Evolutionary conservation across 2,888 invertebrate genomes (phyloP), one percentile per base, ranked within the genome.

Genomic region (Fragum whitleyi): DNA sequence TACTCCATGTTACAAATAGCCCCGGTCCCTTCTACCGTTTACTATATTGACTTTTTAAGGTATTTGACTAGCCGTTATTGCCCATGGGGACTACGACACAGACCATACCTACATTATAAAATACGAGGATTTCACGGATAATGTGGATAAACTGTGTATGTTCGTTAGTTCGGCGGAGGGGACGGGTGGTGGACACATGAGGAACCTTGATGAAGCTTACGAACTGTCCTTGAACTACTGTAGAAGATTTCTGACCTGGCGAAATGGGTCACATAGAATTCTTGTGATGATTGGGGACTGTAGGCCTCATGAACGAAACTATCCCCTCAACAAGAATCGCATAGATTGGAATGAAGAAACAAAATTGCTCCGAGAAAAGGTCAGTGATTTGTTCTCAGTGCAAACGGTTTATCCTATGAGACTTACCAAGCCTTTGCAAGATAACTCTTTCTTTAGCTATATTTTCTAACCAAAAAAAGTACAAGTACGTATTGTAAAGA

Each of bases 221-320:
- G 77, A 77, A 32, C 51, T 77, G 19, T 36, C 77, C 0, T n/a
- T 77, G 26, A 39, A 51, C 11, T 77, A 77, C 26, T 26, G 72
- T 16, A 67, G 77, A 0, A 23, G 26, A 16, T 57, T 42, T 14
- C 65, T 77, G 42, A 57, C 19, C 6, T 77, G 77, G 77, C 62
- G 77, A 39, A 19, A 23, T 2, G 26, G 39, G 2, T 51, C 67
- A 14, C 70, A 71, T 57, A 65, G 42, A 67, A 65, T 77, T 36
- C 55, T 77, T 9, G 71, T 77, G 0, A 65, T 77, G 70, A 77
- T 77, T 21, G 77, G 77, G 5, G 77, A 77, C 42, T 77, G 77
- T 28, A 55, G 65, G 36, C 77, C 77, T 36, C 77, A 77, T 26
- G 77, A 77, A 32, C 19, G 47, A 28, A 23, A 73, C 26, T 77